Conservation (phyloP, 2,113 vertebrate genomes). For the Spermophilus dauricus region DNA sequence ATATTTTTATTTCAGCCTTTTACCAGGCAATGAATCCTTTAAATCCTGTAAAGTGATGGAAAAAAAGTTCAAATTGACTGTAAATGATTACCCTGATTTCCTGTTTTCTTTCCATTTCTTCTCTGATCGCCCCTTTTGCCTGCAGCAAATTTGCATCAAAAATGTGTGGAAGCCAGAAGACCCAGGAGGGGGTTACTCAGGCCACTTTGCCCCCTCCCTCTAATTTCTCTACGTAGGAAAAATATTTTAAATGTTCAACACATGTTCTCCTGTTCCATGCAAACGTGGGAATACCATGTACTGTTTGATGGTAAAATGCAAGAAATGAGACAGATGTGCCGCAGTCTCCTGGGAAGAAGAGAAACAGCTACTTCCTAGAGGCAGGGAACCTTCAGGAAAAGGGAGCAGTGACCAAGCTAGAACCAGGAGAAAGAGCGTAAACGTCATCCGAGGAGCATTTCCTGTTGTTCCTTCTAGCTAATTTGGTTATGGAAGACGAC, state of each 20-base stretch:
- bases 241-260: not conserved
- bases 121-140: not conserved
- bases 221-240: not conserved
- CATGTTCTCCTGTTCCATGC: not conserved
- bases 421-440: not conserved
- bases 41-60: not conserved
- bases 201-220: not conserved
- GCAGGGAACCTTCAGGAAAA: not conserved
- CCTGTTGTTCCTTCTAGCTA: fast-evolving
- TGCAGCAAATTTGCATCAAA: not conserved
- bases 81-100: conserved; percentile 30
- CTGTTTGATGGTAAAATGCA: not conserved
- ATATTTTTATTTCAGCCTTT: conserved; percentile 38
- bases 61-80: conserved; percentile 45
- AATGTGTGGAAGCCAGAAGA: not conserved
- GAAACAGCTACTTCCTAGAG: not conserved
- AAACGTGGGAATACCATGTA: not conserved
- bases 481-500: not conserved
- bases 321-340: not conserved
- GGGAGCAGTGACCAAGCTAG: not conserved
- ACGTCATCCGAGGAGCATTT: fast-evolving
- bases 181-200: fast-evolving
- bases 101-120: conserved; percentile 33
- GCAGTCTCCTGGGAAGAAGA: not conserved
- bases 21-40: not conserved